Evolutionary conservation across 1,140 invertebrate genomes (phyloP), one percentile per base, ranked within the genome.

Genomic region (Dryas iulia): DNA sequence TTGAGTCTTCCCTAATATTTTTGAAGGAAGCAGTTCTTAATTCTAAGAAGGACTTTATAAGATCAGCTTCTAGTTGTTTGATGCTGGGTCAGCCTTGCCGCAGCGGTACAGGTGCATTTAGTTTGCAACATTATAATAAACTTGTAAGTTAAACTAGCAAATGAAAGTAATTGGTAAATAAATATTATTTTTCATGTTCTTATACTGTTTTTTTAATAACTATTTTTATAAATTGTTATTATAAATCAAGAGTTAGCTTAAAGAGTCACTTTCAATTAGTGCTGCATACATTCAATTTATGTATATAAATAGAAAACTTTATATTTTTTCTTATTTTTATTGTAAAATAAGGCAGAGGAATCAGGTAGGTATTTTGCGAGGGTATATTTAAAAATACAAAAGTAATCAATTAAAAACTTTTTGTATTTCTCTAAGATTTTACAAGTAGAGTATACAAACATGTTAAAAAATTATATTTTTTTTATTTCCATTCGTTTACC

Each of bases 1-100:
- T 99, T 82, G 99, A 99, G 91, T 98, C 98, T 0, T 97, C 98
- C 0, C 91, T 97, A 23, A 94, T 94, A 74, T 99, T 99, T 82
- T 93, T 99, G 57, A 96, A 96, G 78, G 95, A 94, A 65, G 96
- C 99, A 0, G 94, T 96, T 10, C 86, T 98, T 8, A 93, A 93
- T 83, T 94, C 94, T 79, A 92, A 92, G 73, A 84, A 87, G 35
- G 98, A 99, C 91, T 92, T 94, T 70, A 91, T 99, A 23, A 91
- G 93, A 47, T 98, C 97, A 52, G 98, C 98, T 0, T 98, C 98
- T 0, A 95, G 97, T 83, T 95, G 97, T 70, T 81, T 99, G 3
- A 96, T 99, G 92, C 79, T 98, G 7, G 98, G 98, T 0, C 95
- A 96, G 81, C 95, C 96, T 3, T 95, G 97, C 59, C 93, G 94